Conservation (phyloP, 1,140 invertebrate genomes). For the Streblospio benedicti region DNA sequence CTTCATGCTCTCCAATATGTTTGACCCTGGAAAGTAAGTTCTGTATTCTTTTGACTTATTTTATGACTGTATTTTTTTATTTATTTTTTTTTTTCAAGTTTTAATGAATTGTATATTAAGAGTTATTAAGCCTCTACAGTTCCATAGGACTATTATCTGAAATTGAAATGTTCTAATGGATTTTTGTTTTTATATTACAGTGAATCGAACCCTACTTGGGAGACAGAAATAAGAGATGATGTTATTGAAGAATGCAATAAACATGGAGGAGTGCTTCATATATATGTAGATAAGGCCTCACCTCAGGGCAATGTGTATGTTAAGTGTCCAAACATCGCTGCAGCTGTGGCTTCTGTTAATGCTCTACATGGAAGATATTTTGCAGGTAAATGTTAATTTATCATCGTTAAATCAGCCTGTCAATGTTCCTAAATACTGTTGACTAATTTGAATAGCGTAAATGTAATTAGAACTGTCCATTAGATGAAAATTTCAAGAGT, state of each 20-base stretch:
- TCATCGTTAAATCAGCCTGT: too few relatives aligned
- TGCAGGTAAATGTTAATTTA: conserved; percentile 58
- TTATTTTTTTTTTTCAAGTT: not conserved
- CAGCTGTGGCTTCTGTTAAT: conserved; percentile 90
- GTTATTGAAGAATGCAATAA: conserved; percentile 98
- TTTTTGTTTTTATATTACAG: too few relatives aligned
- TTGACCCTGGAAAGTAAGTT: conserved; percentile 69
- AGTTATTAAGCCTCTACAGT: too few relatives aligned
- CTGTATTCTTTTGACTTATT: not conserved
- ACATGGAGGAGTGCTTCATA: conserved; percentile 92
- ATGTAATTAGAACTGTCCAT: not conserved
- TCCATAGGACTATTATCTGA: too few relatives aligned
- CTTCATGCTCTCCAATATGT: conserved; percentile 99
- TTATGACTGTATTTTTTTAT: too few relatives aligned
- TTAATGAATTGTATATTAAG: not conserved
- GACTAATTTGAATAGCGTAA: not conserved
- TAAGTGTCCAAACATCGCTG: conserved; percentile 92
- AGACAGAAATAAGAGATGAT: conserved; percentile 91
- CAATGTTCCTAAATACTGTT: conserved; percentile 5
- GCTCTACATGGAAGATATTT: conserved; percentile 96
- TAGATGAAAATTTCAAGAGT: not conserved
- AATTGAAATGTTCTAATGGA: too few relatives aligned
- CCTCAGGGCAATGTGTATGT: conserved; percentile 97
- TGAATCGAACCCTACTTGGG: conserved; percentile 58
- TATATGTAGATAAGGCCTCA: conserved; percentile 92